Base-by-base conservation (phyloP, 2,113 vertebrate genomes). In the Anarhynchus alexandrinus region DNA sequence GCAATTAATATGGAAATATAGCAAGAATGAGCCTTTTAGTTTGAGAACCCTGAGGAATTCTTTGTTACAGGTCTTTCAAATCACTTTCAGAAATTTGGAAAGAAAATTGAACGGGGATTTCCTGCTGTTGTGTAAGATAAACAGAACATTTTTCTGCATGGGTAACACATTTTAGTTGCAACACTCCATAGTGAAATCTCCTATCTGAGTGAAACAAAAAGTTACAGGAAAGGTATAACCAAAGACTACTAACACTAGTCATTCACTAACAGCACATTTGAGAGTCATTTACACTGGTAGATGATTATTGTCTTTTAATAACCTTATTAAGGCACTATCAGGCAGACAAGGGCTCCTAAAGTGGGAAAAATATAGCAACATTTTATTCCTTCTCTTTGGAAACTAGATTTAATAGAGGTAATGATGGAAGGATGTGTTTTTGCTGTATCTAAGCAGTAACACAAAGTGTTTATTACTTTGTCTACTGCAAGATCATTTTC, bases 11-110 rank as follows among this genome's bases (percentile, higher is more conserved):
- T 94, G 86, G 92, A 97, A 95, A 96, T 97, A 97, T 5, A 95
- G 45, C 86, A 94, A 96, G 91, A 92, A 93, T 52, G 42, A 96
- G 17, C 40, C 34, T 65, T 96, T 96, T 78, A 82, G 83, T 91
- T 91, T 82, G 67, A 74, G 86, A 96, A 85, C 84, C 83, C 96
- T 6, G 8, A 96, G 96, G 96, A 97, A 95, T 97, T 96, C 88
- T 97, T 96, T 94, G 86, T 97, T 98, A 93, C 89, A 82, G 58
- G 87, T 83, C 90, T 95, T 97, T 96, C 90, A 96, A 96, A 97
- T 94, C 93, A 97, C 83, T 97, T 98, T 92, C 93, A 97, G 90
- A 97, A 96, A 94, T 88, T 95, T 97, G 92, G 95, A 97, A 94
- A 85, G 87, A 96, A 95, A 82, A 94, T 72, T 95, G 88, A 96